Conservation (phyloP, 92 coral and sea anemone genomes). For the Metridium senile region DNA sequence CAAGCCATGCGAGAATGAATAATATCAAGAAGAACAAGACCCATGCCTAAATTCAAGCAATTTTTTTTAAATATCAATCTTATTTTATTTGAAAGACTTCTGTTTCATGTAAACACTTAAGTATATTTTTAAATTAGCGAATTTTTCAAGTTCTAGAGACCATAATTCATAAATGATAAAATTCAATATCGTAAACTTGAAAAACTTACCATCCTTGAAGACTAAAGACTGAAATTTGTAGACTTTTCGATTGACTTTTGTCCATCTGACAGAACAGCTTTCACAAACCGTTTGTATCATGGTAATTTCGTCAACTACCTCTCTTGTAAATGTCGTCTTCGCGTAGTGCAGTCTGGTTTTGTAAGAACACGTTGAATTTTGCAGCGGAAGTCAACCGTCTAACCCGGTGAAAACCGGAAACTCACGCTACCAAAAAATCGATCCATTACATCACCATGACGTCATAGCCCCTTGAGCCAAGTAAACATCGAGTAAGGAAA, state of each 20-base stretch:
- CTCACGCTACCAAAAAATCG: not conserved
- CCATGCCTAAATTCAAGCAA: too few relatives aligned
- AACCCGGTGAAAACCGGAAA: not conserved
- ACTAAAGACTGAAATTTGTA: slow-evolving; percentile 63
- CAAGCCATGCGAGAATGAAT: too few relatives aligned
- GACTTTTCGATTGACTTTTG: slow-evolving; percentile 48
- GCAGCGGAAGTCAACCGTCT: not conserved
- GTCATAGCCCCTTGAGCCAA: not conserved
- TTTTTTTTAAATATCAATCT: too few relatives aligned
- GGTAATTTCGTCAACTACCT: not conserved
- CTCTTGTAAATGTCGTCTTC: not conserved
- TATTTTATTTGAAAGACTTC: too few relatives aligned
- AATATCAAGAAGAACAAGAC: too few relatives aligned
- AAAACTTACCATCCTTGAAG: slow-evolving; percentile 59
- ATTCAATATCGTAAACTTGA: too few relatives aligned
- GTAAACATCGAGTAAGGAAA: not conserved
- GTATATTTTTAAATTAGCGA: too few relatives aligned
- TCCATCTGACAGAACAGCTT: slow-evolving; percentile 48
- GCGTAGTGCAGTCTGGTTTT: not conserved
- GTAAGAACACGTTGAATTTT: not conserved
- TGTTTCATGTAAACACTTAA: not conserved
- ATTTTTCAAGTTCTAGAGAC: too few relatives aligned
- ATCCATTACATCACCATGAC: not conserved
- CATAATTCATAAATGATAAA: too few relatives aligned
- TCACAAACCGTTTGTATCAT: slow-evolving; percentile 62